Evolutionary conservation across 2,888 invertebrate species (phyloP), one percentile per base, ranked within the genome.

Genomic region (Daptonema setosum): DNA sequence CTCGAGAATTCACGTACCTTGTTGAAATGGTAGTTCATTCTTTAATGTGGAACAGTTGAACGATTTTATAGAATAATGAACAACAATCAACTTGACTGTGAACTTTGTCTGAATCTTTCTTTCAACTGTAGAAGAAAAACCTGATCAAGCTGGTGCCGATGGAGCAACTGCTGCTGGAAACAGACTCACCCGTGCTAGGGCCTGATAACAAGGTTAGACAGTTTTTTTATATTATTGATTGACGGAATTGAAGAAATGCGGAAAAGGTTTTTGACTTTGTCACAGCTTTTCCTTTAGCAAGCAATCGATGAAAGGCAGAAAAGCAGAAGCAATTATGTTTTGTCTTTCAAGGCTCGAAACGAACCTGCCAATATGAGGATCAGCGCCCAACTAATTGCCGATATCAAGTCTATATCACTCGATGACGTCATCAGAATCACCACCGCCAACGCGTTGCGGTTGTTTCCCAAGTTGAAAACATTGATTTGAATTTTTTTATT

Each of bases 121-220:
- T 41, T 14, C 14, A 41, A 41, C 41, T 11, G 20, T 11, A 73
- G 73, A 69, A 66, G 60, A 61, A 67, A 56, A 67, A 67, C 58
- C 63, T 75, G 29, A 67, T 75, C 35, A 61, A 66, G 54, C 60
- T 63, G 1, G 57, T 75, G 22, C 74, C 75, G 1, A 54, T 74
- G 1, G 69, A 70, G 5, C 67, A 67, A 43, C 62, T 75, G 1
- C 60, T 74, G n/a, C 61, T 75, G 29, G 75, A 75, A 62, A 74
- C 74, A 3, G 75, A 75, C 58, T 72, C 73, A 0, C 75, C 75
- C 2, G 74, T 72, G 5, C 64, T 75, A 2, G 73, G 73, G 14
- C 72, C 73, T 3, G 64, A 64, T 26, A 71, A 71, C 64, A 64
- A 67, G 64, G 70, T 70, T 26, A 8, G 50, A 14, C 41, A 11